phyloP scores from a whole-genome alignment of 2,113 vertebrate genomes.

The Fulmarus glacialis region DNA sequence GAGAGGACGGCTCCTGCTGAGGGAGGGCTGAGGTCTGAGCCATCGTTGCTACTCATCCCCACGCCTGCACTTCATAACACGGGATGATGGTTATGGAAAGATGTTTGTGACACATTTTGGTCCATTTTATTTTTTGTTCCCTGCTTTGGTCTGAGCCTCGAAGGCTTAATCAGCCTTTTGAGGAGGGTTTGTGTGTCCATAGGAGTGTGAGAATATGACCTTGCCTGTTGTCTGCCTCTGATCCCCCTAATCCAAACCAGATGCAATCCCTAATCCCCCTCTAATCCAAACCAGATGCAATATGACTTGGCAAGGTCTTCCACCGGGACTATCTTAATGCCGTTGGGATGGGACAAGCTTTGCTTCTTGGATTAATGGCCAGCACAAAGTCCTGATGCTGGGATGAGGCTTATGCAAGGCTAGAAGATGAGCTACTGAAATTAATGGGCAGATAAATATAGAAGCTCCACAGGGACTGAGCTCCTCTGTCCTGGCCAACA shows the following conservation, averaged over 20 bases:
- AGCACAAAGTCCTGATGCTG: neutral
- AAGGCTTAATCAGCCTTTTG: neutral
- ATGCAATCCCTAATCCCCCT: too few species aligned
- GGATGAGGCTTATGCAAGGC: neutral
- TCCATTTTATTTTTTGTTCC: neutral
- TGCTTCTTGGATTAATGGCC: neutral
- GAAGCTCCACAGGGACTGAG: neutral
- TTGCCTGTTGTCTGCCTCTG: neutral
- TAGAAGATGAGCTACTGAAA: neutral
- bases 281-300: neutral
- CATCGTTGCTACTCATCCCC: fast-evolving
- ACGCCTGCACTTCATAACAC: fast-evolving
- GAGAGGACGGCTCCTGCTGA: neutral
- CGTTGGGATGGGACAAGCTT: neutral
- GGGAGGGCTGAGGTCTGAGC: too few species aligned
- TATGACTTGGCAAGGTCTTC: neutral
- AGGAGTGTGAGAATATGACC: constrained; percentile 44
- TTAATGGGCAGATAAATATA: neutral
- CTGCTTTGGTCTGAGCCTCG: neutral
- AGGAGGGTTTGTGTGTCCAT: neutral
- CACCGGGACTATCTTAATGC: neutral
- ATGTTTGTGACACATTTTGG: neutral
- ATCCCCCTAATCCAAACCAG: neutral
- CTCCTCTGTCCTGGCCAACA: neutral
- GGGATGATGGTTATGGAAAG: neutral